Evolutionary conservation across 2,888 invertebrate species (phyloP).

Genomic region (Smittia aterrima): DNA sequence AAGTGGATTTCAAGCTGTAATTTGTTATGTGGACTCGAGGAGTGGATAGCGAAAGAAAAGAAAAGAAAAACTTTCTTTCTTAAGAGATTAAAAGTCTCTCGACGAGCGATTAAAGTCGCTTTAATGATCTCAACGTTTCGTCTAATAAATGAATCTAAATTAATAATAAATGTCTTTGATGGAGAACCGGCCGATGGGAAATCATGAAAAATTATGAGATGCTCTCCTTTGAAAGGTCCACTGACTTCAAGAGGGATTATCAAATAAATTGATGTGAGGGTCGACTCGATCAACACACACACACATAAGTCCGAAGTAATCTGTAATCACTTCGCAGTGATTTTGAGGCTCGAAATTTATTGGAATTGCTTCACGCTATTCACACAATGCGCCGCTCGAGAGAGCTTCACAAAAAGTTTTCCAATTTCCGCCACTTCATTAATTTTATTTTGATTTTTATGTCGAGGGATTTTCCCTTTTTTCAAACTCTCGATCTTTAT

Average conservation of each 20-base stretch:
- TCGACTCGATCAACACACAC: too few species aligned
- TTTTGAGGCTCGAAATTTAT: neutral
- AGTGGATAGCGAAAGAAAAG: neutral
- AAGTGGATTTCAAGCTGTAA: slow-evolving; percentile 11
- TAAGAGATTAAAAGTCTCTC: neutral
- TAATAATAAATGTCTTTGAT: neutral
- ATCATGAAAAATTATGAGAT: too few species aligned
- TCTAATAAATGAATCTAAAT: neutral
- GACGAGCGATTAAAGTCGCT: neutral
- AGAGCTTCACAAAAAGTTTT: slow-evolving; percentile 2
- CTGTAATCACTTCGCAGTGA: too few species aligned
- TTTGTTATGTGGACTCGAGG: neutral
- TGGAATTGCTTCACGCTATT: neutral
- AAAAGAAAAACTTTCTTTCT: neutral
- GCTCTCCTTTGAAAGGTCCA: too few species aligned
- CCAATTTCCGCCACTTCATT: slow-evolving; percentile 23
- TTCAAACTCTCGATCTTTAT: neutral
- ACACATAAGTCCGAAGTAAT: too few species aligned
- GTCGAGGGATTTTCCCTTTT: neutral
- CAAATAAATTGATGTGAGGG: too few species aligned
- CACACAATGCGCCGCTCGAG: too few species aligned
- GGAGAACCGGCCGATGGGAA: neutral
- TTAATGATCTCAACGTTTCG: neutral
- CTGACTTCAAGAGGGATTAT: too few species aligned
- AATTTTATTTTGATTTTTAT: slow-evolving; percentile 30